Evolutionary conservation across 2,888 invertebrate species (phyloP), one percentile per base, ranked within the genome.

Genomic region (Elgonia sp.): DNA sequence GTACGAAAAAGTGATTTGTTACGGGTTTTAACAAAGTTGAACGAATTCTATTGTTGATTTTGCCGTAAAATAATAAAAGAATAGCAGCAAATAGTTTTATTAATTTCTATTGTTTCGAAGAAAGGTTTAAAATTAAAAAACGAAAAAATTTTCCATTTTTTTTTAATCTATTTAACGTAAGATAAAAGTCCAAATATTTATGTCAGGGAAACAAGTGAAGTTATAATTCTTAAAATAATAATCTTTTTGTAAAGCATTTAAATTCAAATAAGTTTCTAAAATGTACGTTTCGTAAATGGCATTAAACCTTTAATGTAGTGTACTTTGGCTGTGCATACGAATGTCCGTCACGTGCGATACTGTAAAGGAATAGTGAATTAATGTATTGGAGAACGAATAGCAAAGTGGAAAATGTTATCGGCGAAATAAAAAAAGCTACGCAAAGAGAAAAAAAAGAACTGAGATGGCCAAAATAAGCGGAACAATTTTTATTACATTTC

Each of bases 331-430:
- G 81, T 55, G 81, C 75, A 86, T 86, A 75, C 69, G 79, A 81
- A 81, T 86, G 80, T 76, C 63, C 72, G 81, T 86, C 86, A 86
- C 86, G 86, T 86, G 69, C 81, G 80, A 81, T 76, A 63, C 70
- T 70, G 81, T 62, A 40, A 81, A 80, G 80, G 76, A 86, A 86
- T 81, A 79, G 79, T 55, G 76, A 86, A 81, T 81, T 86, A 76
- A 86, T 81, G 76, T 76, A 70, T 81, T 63, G 63, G 63, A 60
- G 73, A 62, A 50, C 55, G 73, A 72, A 67, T 53, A 42, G 70
- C 29, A 53, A 77, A 76, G 70, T 70, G 70, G 63, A 76, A 83
- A 83, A 83, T 62, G 83, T 76, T 83, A 83, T 69, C 73, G 63
- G 69, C 12, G 21, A 40, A 57, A 83, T 50, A 76, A 83, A 76